These are phyloP conservation scores for Oryzias dopingdopingensis DNA, from an alignment of 2,797 vertebrate genomes.

Conservation along the genomic window DNA sequence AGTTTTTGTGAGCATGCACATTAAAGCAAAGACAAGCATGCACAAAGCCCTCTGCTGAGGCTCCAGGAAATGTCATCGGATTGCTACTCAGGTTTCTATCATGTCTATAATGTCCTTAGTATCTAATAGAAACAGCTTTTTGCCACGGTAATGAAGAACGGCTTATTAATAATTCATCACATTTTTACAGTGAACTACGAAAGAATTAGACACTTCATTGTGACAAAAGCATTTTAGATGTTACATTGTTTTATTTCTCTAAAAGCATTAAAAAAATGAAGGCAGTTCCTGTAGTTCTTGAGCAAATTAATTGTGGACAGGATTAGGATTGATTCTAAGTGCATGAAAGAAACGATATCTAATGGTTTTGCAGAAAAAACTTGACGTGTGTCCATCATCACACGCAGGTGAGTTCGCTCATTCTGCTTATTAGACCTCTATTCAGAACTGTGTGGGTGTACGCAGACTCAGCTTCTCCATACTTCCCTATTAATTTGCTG, in stretches of 20 bases:
- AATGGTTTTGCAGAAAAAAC: conserved; percentile 5
- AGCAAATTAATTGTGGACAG: neutral
- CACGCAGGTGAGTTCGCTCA: conserved; percentile 31
- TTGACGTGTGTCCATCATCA: conserved; percentile 18
- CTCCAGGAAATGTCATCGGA: conserved; percentile 35
- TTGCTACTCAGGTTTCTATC: conserved; percentile 59
- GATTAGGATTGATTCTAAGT: neutral
- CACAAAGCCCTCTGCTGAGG: conserved; percentile 44
- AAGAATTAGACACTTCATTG: neutral
- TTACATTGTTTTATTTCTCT: conserved; percentile 16
- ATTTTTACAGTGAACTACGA: conserved; percentile 4
- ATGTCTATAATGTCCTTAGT: conserved; percentile 40
- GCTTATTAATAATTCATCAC: conserved; percentile 10
- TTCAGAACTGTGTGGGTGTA: conserved; percentile 21
- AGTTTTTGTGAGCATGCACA: no score
- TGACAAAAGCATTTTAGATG: neutral
- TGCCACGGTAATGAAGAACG: conserved; percentile 8
- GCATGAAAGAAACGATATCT: conserved; percentile 1
- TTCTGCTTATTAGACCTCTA: conserved; percentile 24
- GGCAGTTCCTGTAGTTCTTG: neutral
- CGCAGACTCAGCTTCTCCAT: conserved; percentile 14
- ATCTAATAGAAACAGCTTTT: conserved; percentile 11
- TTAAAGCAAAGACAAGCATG: neutral
- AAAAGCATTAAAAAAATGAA: neutral
- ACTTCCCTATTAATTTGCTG: conserved; percentile 4